Percentiles rank a stretch among this genome's conserved stretches.
Conservation (phyloP, 2,888 invertebrate genomes). For the Scaptomyza caliginosa region DNA sequence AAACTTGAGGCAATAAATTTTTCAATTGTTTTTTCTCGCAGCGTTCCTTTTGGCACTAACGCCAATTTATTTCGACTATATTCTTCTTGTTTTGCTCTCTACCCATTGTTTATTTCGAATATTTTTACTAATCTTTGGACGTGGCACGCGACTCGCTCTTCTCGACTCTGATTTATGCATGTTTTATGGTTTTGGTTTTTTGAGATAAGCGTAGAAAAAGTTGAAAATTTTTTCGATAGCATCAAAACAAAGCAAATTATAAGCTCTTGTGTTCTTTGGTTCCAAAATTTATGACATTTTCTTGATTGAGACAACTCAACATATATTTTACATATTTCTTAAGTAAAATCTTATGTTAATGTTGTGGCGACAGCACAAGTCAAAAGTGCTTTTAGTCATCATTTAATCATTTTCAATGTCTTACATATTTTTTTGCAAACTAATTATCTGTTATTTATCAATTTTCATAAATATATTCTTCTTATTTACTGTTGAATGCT, state of each 20-base stretch:
- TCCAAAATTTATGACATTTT: constrained; percentile 40
- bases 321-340: neutral
- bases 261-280: constrained; percentile 2
- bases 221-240: neutral
- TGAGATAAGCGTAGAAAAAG: constrained; percentile 12
- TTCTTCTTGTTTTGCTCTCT: neutral
- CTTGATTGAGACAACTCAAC: neutral
- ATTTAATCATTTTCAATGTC: constrained; percentile 2
- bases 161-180: constrained; percentile 64
- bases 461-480: neutral
- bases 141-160: constrained; percentile 60
- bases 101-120: constrained; percentile 31
- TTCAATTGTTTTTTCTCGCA: constrained; percentile 36
- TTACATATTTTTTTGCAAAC: neutral
- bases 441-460: neutral
- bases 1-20: constrained; percentile 50
- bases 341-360: constrained; percentile 40
- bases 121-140: constrained; percentile 28
- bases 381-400: no score
- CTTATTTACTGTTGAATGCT: constrained; percentile 17
- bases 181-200: constrained; percentile 38
- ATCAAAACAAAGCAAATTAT: constrained; percentile 38
- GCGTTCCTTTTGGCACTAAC: constrained; percentile 50
- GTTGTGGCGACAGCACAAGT: constrained; percentile 26
- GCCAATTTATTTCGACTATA: constrained; percentile 21